Percentiles rank a stretch among this genome's conserved stretches.
These are phyloP conservation scores for Phania funesta DNA, from an alignment of 2,888 invertebrate genomes.

Conservation along the genomic window DNA sequence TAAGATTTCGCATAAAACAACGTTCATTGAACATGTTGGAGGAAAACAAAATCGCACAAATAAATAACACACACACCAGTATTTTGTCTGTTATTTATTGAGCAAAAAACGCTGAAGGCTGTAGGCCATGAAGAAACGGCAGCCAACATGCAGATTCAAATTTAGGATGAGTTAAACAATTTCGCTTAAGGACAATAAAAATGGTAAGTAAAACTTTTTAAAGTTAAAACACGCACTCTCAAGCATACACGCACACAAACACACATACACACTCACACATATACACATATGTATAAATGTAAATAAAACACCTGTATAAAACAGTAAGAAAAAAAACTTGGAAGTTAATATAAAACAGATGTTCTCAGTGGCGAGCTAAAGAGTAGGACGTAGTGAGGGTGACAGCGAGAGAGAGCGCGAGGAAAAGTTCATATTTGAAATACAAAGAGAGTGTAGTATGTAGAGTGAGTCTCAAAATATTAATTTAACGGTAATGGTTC, in stretches of 20 bases:
- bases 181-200: neutral
- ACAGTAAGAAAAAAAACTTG: neutral
- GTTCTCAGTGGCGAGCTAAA: slow-evolving; percentile 71
- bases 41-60: neutral
- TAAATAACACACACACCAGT: no score
- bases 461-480: neutral
- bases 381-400: no score
- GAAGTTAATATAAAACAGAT: slow-evolving; percentile 73
- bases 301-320: slow-evolving; percentile 57
- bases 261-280: neutral
- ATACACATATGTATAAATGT: neutral
- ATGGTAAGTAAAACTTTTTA: neutral
- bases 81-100: slow-evolving; percentile 54
- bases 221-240: neutral
- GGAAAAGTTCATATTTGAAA: neutral
- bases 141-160: slow-evolving; percentile 66
- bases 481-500: neutral
- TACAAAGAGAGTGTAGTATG: neutral
- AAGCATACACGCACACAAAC: neutral
- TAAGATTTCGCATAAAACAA: slow-evolving; percentile 4
- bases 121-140: slow-evolving; percentile 70
- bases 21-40: neutral
- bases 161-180: neutral
- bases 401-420: neutral
- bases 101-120: slow-evolving; percentile 66